Conservation (phyloP, 2,797 vertebrate species). For the Lycodopsis pacificus region DNA sequence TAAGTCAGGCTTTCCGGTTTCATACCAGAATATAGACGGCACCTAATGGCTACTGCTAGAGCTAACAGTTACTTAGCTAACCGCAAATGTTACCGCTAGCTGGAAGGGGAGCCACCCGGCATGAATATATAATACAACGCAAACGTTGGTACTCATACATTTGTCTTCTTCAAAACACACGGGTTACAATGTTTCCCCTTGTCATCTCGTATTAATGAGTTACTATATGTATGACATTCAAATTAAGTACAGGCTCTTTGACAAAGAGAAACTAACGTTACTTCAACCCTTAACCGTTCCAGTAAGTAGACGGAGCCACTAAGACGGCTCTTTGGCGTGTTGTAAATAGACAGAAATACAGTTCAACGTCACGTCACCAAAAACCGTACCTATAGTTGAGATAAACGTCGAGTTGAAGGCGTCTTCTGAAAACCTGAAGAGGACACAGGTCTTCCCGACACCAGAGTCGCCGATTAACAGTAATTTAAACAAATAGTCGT, state of each 20-base stretch:
- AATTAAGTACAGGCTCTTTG: neutral
- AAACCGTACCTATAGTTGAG: constrained; percentile 92
- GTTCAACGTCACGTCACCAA: neutral
- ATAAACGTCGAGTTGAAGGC: constrained; percentile 98
- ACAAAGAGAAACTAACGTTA: constrained; percentile 21
- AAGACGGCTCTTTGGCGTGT: constrained; percentile 6
- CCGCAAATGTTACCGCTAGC: constrained; percentile 2
- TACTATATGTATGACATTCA: neutral
- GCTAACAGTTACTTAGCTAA: constrained; percentile 20
- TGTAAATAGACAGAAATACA: constrained; percentile 57
- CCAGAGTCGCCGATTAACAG: constrained; percentile 96
- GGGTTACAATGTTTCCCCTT: rapidly evolving
- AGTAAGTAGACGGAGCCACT: constrained; percentile 67
- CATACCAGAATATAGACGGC: constrained; percentile 43
- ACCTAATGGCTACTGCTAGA: constrained; percentile 22
- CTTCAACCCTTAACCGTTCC: constrained; percentile 22
- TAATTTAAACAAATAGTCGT: constrained; percentile 98
- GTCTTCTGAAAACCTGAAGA: constrained; percentile 98
- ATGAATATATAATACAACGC: neutral
- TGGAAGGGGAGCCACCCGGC: constrained; percentile 39
- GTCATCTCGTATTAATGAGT: neutral
- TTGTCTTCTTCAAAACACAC: neutral
- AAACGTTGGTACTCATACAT: rapidly evolving
- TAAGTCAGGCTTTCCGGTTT: constrained; percentile 43
- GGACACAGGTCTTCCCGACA: constrained; percentile 96